These are phyloP conservation scores for Apotomis turbidana DNA, from an alignment of 2,888 invertebrate species.

Conservation along the genomic window DNA sequence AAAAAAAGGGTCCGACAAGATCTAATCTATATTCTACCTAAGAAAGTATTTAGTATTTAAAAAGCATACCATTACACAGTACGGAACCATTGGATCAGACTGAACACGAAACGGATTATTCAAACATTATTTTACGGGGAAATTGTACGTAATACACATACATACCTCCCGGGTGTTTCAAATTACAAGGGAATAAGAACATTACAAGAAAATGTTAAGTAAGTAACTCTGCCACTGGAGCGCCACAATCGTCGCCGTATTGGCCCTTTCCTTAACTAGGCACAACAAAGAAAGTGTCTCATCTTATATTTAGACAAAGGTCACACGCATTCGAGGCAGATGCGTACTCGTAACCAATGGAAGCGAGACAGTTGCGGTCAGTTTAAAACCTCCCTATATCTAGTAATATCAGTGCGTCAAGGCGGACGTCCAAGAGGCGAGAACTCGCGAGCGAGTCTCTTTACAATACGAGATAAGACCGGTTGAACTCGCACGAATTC, in stretches of 20 bases:
- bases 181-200: constrained; percentile 8
- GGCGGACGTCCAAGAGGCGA: too few species aligned
- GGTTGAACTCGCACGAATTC: too few species aligned
- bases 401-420: too few species aligned
- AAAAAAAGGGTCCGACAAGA: constrained; percentile 58
- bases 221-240: neutral
- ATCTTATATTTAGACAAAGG: too few species aligned
- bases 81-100: constrained; percentile 63
- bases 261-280: too few species aligned
- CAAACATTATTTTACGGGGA: neutral
- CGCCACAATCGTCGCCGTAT: neutral
- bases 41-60: constrained; percentile 63
- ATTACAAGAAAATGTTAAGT: neutral
- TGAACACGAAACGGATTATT: constrained; percentile 46
- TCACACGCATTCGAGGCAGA: too few species aligned
- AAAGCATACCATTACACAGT: constrained; percentile 63
- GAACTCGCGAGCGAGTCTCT: too few species aligned
- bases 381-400: too few species aligned
- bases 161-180: constrained; percentile 29
- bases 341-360: too few species aligned
- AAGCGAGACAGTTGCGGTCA: too few species aligned
- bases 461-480: too few species aligned
- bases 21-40: constrained; percentile 67
- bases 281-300: too few species aligned
- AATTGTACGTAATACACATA: constrained; percentile 16